These are phyloP conservation scores for Melanchra persicariae DNA, from an alignment of 2,888 invertebrate genomes.

Conservation along the genomic window DNA sequence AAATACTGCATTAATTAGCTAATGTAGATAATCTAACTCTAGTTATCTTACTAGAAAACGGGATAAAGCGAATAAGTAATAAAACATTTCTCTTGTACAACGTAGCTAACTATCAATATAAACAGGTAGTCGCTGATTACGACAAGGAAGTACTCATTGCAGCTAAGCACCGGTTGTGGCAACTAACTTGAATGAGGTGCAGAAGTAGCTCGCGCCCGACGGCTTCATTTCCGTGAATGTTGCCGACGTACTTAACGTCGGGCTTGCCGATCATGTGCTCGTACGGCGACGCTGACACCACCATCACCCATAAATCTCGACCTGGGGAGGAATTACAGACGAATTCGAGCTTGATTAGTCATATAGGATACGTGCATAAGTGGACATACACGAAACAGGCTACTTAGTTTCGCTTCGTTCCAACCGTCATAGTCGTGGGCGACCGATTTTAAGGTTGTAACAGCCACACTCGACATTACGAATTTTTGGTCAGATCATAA, in stretches of 20 bases:
- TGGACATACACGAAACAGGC: not conserved
- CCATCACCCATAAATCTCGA: conserved; percentile 98
- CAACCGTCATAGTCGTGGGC: not conserved
- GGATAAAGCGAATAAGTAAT: conserved; percentile 1
- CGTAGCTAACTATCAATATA: conserved; percentile 26
- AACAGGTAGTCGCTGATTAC: conserved; percentile 40
- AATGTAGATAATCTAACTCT: not conserved
- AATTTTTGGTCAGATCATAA: conserved; percentile 1
- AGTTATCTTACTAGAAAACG: conserved; percentile 4
- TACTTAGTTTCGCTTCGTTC: not conserved
- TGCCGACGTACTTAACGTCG: conserved; percentile 99
- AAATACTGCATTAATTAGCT: not conserved
- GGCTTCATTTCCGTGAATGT: conserved; percentile 99
- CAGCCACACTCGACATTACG: not conserved
- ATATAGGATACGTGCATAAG: not conserved
- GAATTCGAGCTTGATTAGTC: not conserved
- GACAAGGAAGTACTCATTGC: conserved; percentile 47
- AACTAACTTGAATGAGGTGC: conserved; percentile 95
- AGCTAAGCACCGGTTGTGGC: conserved; percentile 48
- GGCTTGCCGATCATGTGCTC: conserved; percentile 98
- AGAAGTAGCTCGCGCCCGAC: conserved; percentile 98
- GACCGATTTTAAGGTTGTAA: not conserved
- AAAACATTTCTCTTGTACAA: conserved; percentile 22
- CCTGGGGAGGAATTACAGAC: conserved; percentile 87
- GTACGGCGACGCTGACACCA: conserved; percentile 96